Evolutionary conservation across 2,797 vertebrate genomes (phyloP), one percentile per base, ranked within the genome.

Genomic region (Poecilia wingei): DNA sequence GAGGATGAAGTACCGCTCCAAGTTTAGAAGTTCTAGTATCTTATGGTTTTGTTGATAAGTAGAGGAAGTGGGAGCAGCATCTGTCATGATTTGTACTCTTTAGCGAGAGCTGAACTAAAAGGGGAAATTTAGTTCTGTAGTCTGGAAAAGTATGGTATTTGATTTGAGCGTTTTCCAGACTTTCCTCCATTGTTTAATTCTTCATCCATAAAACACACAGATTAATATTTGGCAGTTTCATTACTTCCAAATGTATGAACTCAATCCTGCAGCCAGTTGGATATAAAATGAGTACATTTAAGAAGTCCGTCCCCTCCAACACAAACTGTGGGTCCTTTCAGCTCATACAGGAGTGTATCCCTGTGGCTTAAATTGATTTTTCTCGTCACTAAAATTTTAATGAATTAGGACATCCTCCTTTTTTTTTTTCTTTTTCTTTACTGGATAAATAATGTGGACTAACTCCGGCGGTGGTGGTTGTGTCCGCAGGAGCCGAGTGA

Each of bases 401-500:
- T 18, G 3, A 36, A 66, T 66, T 39, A 36, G 18, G 20, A 22
- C 28, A 49, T 28, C 12, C 1, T 49, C 3, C 20, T 25, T 57
- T 14, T 31, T 59, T 61, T 31, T 22, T 57, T 14, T 31, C 16
- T 33, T 4, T 10, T 13, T 39, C 4, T 61, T 61, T 12, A 18
- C 14, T 55, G 45, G 47, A 33, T 73, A 31, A 53, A 74, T 61
- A 53, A 31, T 2, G 14, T 53, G 10, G 72, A 39, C 36, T 71
- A 8, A 43, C 43, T 64, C 4, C 1, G 18, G 33, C 78, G 3
- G 7, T 36, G 84, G 41, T 80, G 59, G 1, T 77, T 86, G 57
- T 70, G 74, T 72, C 84, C 53, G 75, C 92, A 99, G 98, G 98
- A 99, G 87, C 98, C 98, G 72, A 97, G 96, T 92, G 97, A 98